Evolutionary conservation across 2,113 vertebrate species (phyloP).

Genomic region (Naja naja): DNA sequence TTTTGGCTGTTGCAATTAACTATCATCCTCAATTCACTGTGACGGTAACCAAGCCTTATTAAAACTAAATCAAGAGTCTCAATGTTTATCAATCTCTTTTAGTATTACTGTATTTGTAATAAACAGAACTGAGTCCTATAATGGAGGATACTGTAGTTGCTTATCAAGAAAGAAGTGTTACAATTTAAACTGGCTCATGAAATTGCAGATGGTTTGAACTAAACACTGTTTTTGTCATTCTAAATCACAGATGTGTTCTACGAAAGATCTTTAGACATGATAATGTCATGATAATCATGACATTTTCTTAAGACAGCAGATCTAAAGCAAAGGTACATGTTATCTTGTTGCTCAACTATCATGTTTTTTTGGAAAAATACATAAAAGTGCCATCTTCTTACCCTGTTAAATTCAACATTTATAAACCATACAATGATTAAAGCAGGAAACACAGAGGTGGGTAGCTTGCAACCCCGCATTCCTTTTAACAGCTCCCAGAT

Average conservation of each 20-base stretch:
- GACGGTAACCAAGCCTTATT: neutral
- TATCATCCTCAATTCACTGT: neutral
- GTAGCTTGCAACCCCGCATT: neutral
- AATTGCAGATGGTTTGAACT: neutral
- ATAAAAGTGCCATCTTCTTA: neutral
- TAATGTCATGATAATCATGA: neutral
- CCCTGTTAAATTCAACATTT: slow-evolving; percentile 52
- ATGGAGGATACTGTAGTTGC: neutral
- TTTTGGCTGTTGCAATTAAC: neutral
- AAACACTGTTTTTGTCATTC: neutral
- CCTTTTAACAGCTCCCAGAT: neutral
- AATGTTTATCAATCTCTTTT: neutral
- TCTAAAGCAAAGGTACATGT: neutral
- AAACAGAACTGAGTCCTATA: neutral
- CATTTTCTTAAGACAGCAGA: neutral
- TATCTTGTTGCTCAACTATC: neutral
- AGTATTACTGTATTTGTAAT: neutral
- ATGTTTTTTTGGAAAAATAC: neutral
- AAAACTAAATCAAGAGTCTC: neutral
- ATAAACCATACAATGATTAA: slow-evolving; percentile 38
- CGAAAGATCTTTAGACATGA: neutral
- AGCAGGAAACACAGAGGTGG: slow-evolving; percentile 7
- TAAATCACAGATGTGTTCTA: neutral
- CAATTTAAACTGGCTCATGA: neutral
- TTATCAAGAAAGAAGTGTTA: neutral